Base-by-base conservation (phyloP, 2,888 invertebrate genomes). In the Stenodema calcarata region DNA sequence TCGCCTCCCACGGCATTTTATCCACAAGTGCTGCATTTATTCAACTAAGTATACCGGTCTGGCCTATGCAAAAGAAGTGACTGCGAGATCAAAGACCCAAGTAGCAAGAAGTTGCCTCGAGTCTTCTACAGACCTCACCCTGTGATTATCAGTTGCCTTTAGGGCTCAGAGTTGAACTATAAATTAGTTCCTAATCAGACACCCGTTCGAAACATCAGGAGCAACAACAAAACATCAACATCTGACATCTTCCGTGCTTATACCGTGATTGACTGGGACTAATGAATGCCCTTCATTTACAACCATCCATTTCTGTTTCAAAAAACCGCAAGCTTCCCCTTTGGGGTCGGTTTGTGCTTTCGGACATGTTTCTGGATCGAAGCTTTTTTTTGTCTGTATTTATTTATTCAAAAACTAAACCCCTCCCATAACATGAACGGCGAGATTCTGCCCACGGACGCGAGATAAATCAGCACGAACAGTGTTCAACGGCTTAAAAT, bases 221-320 rank as follows among this genome's bases (percentile, higher is more conserved):
- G 35, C 73, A 73, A 73, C 78, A 50, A 80, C 54, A 80, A 80
- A 80, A 80, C 80, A 80, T 80, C 80, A 47, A 80, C 80, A 27
- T 12, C 80, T 50, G 54, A 80, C 80, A 27, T 78, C 78, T 78
- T 23, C 78, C 78, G 23, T 44, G 44, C 78, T 27, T 50, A 27
- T 80, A 80, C 54, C 80, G 80, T 80, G 80, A 80, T 80, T 80
- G 80, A 80, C 80, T 80, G 50, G n/a, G 80, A 80, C 54, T 80
- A 80, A 80, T 80, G 50, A 80, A 80, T 54, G 80, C 30, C 80
- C 54, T 54, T 80, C 50, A 80, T 78, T 78, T 44, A 78, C 78
- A 73, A 73, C 44, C 78, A 44, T 78, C 23, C 78, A 78, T 78
- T 42, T 44, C 18, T 18, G 35, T 44, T 78, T 78, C 3, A 23